These are phyloP conservation scores for Notothenia rossii DNA, from an alignment of 2,113 vertebrate genomes.

Conservation along the genomic window DNA sequence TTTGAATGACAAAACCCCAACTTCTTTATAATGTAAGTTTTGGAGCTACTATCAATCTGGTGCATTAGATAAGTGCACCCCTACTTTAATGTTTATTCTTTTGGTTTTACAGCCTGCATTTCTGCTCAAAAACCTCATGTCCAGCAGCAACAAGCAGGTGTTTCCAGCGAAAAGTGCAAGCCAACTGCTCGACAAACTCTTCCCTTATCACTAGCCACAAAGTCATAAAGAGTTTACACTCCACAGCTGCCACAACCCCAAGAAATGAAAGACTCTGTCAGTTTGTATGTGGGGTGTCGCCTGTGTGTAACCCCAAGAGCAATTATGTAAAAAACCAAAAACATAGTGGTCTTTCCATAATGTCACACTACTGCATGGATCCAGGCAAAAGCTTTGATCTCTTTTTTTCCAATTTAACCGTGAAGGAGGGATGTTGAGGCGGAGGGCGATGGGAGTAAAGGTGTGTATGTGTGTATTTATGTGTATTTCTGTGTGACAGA, in stretches of 20 bases:
- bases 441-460: not conserved
- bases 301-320: not conserved
- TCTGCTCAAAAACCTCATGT: not conserved
- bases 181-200: not conserved
- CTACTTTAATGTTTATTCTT: not conserved
- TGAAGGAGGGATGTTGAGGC: constrained; percentile 24
- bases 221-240: not conserved
- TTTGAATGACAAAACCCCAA: not conserved
- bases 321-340: not conserved
- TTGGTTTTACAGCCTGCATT: not conserved
- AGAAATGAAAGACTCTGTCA: not conserved
- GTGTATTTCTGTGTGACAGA: constrained; percentile 8
- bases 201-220: not conserved
- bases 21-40: not conserved
- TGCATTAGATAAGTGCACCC: not conserved
- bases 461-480: constrained; percentile 15
- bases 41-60: not conserved
- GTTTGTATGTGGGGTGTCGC: not conserved
- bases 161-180: not conserved
- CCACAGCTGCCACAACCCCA: not conserved
- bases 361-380: constrained; percentile 11
- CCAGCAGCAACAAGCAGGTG: not conserved
- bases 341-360: not conserved
- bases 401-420: constrained; percentile 42
- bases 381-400: constrained; percentile 43